Evolutionary conservation across 1,140 invertebrate species (phyloP).

Genomic region (Zaprionus gabonicus): DNA sequence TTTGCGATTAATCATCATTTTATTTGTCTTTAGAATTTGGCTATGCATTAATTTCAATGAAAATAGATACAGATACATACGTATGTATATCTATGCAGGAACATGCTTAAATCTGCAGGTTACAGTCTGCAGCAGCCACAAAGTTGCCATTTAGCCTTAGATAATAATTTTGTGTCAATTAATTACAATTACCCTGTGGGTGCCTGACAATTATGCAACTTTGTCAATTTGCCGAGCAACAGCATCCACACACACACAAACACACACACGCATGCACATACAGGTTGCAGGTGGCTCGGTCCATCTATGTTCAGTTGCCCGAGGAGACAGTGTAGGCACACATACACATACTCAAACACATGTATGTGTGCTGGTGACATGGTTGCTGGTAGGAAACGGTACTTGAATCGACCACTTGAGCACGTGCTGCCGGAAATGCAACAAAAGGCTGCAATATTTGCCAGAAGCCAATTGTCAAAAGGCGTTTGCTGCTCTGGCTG

Average conservation of each 20-base stretch:
- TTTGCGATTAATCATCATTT: constrained; percentile 38
- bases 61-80: constrained; percentile 4
- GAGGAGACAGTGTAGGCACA: constrained; percentile 1
- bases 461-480: constrained; percentile 38
- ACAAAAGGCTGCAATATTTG: constrained; percentile 41
- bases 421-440: constrained; percentile 22
- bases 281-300: neutral
- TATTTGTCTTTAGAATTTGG: constrained; percentile 34
- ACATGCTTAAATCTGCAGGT: neutral
- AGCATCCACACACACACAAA: constrained; percentile 6
- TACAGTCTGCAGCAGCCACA: neutral
- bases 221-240: constrained; percentile 43
- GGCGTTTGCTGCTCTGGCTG: constrained; percentile 12
- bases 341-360: neutral
- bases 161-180: constrained; percentile 57
- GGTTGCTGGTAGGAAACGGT: constrained; percentile 3
- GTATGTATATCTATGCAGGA: neutral
- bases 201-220: constrained; percentile 44
- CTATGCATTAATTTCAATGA: constrained; percentile 30
- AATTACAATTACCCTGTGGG: constrained; percentile 58
- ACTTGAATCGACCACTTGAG: constrained; percentile 18
- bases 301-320: constrained; percentile 6
- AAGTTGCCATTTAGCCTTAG: constrained; percentile 25
- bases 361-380: neutral
- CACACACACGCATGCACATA: neutral